Base-by-base conservation (phyloP, 1,140 invertebrate genomes). In the Pygmarrhopalites habei region DNA sequence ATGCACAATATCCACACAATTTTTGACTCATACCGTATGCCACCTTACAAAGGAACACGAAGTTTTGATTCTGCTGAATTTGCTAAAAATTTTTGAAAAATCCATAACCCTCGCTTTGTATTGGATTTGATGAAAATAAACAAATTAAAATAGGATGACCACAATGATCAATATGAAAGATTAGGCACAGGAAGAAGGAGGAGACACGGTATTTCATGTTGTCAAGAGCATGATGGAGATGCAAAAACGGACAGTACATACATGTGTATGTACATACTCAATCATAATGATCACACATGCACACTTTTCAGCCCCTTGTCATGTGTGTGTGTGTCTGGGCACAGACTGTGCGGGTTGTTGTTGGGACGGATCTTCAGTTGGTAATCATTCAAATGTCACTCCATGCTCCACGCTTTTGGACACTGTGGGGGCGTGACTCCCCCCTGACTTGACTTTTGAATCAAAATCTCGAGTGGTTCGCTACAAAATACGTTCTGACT, bases 351-450 rank as follows among this genome's bases (percentile, higher is more conserved):
- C 46, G 7, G 12, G 23, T 49, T 12, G 12, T 7, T 15, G 12
- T 7, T 21, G 19, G 12, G 7, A 15, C 7, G 14, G 7, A 49
- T 10, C 46, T 23, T 21, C 46, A 19, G 7, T 7, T 7, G 23
- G 7, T 19, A 49, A 49, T 49, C 46, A 19, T 49, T 49, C 46
- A 49, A n/a, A n/a, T 49, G 46, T 49, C 46, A 12, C 14, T 15
- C 14, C 14, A 49, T 49, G 46, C 46, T 49, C 23, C 7, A 49
- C 46, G 46, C 46, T 49, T 49, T 49, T 49, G 7, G 46, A 49
- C 46, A 49, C 23, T 49, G 46, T 49, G 46, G 46, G n/a, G n/a
- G n/a, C n/a, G n/a, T n/a, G n/a, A n/a, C n/a, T n/a, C n/a, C n/a
- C n/a, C n/a, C n/a, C n/a, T n/a, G n/a, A n/a, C n/a, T n/a, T n/a